Percentiles rank a stretch among this genome's conserved stretches.
phyloP scores from a whole-genome alignment of 2,888 invertebrate genomes.

The Mechanitis mazaeus region DNA sequence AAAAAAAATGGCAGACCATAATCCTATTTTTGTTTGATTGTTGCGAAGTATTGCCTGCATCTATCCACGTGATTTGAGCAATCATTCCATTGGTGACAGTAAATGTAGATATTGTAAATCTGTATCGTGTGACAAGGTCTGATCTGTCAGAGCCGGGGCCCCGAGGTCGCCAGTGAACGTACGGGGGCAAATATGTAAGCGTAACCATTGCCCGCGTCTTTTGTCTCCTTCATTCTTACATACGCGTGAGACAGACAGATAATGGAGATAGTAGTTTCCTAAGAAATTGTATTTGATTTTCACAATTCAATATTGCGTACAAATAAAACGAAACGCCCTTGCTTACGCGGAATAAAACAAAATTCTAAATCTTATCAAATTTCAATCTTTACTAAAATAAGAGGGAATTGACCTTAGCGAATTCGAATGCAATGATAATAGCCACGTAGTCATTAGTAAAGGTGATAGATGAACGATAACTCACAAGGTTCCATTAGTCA shows the following conservation, averaged over 20 bases:
- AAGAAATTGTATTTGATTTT: conserved; percentile 25
- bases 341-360: no score
- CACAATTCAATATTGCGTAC: conserved; percentile 12
- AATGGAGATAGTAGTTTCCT: conserved; percentile 26
- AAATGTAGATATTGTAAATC: conserved; percentile 36
- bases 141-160: conserved; percentile 41
- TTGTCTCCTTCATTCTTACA: conserved; percentile 33
- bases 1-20: no score
- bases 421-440: neutral
- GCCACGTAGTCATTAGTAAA: conserved; percentile 21
- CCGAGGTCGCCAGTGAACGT: conserved; percentile 69
- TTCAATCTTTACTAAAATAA: neutral
- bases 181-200: conserved; percentile 51
- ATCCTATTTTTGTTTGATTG: neutral
- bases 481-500: conserved; percentile 28
- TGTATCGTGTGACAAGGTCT: conserved; percentile 63
- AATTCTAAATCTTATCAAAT: neutral
- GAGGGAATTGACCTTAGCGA: neutral
- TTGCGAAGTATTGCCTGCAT: conserved; percentile 16
- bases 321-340: neutral
- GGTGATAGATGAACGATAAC: conserved; percentile 16
- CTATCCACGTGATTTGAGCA: conserved; percentile 25
- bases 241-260: conserved; percentile 24
- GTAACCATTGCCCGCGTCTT: conserved; percentile 45
- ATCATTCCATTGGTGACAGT: conserved; percentile 37